Base-by-base conservation (phyloP, 64 coral and sea anemone genomes). In the Cladopsammia gracilis region DNA sequence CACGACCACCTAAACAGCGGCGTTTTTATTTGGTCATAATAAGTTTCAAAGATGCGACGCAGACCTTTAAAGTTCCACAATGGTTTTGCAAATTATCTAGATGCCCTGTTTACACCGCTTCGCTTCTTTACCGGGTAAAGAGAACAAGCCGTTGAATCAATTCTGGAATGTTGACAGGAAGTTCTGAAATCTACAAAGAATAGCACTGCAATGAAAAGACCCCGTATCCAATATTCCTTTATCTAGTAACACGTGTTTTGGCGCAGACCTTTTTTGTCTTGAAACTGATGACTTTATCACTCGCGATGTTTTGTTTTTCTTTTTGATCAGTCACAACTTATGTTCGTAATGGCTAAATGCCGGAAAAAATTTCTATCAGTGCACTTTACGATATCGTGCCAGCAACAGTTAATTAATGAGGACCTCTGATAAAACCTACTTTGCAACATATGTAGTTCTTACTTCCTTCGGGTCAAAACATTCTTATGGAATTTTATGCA, bases 241-340 rank as follows among this genome's bases (percentile, higher is more conserved):
- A 84, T 84, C 43, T 23, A 4, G 43, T 8, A 84, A 84, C 80
- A 84, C 80, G 80, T 84, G 80, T 84, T 83, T 45, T 19, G 26
- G 4, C 25, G 34, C 20, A 56, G 59, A 25, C 34, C 3, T 2
- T 50, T 26, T 50, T 84, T 84, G 62, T 68, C 22, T 44, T 67
- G 1, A 64, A 2, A 48, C 34, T 34, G 34, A 50, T 61, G 19
- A 46, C 26, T 67, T 68, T 84, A 84, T 67, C 80, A 84, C 10
- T 49, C 10, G 7, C 7, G 18, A 84, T 50, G 80, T 68, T 52
- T 84, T 84, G 80, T 84, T 84, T 84, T 50, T 1, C 43, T 67
- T 49, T 20, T 19, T 34, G 15, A 49, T 18, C 13, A 45, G 62
- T 48, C 46, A 34, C 13, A 45, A 47, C 6, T 12, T 10, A 7